Percentiles rank a stretch among this genome's conserved stretches.
Evolutionary conservation across 2,797 vertebrate genomes (phyloP).

Genomic region (Myripristis murdjan): DNA sequence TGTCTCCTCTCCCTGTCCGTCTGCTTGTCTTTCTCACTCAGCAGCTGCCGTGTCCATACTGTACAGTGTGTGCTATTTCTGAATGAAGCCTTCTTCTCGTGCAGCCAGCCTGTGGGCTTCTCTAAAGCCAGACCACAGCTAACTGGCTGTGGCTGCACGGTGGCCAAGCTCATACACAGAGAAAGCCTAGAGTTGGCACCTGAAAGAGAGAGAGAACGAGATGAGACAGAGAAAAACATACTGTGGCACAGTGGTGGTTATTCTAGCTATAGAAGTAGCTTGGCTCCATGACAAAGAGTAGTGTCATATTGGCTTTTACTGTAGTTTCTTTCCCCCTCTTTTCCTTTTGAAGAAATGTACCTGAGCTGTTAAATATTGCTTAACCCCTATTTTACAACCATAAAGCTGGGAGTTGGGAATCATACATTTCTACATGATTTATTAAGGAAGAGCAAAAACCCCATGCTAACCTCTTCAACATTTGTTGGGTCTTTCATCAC

Average conservation of each 20-base stretch:
- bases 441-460: slow-evolving; percentile 21
- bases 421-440: slow-evolving; percentile 40
- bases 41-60: slow-evolving; percentile 85
- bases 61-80: slow-evolving; percentile 85
- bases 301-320: slow-evolving; percentile 65
- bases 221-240: slow-evolving; percentile 69
- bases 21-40: slow-evolving; percentile 85
- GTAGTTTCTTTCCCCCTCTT: slow-evolving; percentile 42
- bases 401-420: slow-evolving; percentile 50
- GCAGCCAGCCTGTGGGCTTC: slow-evolving; percentile 72
- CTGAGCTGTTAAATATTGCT: slow-evolving; percentile 53
- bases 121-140: slow-evolving; percentile 76
- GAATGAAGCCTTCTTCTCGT: slow-evolving; percentile 83
- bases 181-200: slow-evolving; percentile 71
- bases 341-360: slow-evolving; percentile 60
- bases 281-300: slow-evolving; percentile 68
- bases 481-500: slow-evolving; percentile 25
- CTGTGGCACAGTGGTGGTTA: slow-evolving; percentile 68
- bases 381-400: slow-evolving; percentile 4
- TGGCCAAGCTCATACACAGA: slow-evolving; percentile 64
- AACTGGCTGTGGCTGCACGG: slow-evolving; percentile 73
- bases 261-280: slow-evolving; percentile 73
- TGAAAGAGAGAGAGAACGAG: slow-evolving; percentile 76
- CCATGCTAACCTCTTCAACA: background rate
- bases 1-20: slow-evolving; percentile 78